phyloP scores from a whole-genome alignment of 2,888 invertebrate genomes.

The Gandaritis pyraliata region DNA sequence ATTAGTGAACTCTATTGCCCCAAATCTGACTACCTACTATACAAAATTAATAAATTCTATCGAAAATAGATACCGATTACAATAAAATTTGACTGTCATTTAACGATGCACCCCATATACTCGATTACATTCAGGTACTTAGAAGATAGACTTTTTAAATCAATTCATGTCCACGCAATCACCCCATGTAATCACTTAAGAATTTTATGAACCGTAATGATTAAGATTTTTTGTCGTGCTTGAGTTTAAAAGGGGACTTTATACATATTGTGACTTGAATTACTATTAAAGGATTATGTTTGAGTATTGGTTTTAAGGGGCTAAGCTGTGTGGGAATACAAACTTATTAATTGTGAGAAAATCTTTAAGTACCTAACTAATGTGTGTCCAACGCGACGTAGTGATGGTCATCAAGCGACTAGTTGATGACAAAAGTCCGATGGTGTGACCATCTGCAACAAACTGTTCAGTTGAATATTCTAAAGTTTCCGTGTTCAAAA shows the following conservation, averaged over 20 bases:
- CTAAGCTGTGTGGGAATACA: conserved; percentile 30
- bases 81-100: conserved; percentile 41
- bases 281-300: conserved; percentile 75
- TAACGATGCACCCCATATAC: conserved; percentile 49
- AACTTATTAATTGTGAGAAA: conserved; percentile 11
- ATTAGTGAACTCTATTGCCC: too few species aligned
- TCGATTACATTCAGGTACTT: conserved; percentile 61
- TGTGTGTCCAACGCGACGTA: too few species aligned
- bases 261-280: conserved; percentile 79
- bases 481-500: background rate
- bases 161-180: conserved; percentile 77
- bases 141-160: conserved; percentile 77
- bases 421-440: too few species aligned
- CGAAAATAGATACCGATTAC: conserved; percentile 28
- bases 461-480: background rate
- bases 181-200: conserved; percentile 81
- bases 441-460: background rate
- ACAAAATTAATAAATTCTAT: conserved; percentile 31
- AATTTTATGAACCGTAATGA: conserved; percentile 83
- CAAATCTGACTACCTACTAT: background rate
- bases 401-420: too few species aligned
- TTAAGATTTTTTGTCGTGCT: conserved; percentile 79
- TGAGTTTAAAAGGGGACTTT: conserved; percentile 53
- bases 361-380: background rate
- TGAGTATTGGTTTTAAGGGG: conserved; percentile 36